Conservation (phyloP, 1,140 invertebrate species). For the Brachionus paranguensis region DNA sequence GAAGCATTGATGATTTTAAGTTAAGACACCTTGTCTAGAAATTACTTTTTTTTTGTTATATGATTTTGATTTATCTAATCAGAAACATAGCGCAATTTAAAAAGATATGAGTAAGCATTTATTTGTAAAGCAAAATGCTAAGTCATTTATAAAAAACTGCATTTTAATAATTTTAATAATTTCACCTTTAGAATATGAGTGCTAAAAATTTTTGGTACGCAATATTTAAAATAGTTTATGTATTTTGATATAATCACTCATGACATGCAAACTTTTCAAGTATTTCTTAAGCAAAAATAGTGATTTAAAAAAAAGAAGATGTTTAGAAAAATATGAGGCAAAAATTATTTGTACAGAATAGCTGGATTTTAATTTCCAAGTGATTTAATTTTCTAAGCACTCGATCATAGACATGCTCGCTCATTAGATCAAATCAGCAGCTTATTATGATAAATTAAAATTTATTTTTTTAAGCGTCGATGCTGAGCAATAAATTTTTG, state of each 20-base stretch:
- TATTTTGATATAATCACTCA: background rate
- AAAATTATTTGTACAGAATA: background rate
- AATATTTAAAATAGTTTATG: background rate
- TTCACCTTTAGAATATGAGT: background rate
- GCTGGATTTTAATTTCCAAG: background rate
- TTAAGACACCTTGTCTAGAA: no score
- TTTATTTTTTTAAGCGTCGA: background rate
- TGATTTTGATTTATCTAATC: background rate
- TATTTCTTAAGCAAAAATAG: background rate
- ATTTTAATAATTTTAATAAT: background rate
- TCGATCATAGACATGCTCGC: background rate
- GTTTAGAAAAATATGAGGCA: no score
- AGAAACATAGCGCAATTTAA: background rate
- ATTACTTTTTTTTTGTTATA: no score
- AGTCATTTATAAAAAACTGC: no score
- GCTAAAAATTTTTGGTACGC: background rate
- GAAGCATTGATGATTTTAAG: background rate
- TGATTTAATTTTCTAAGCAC: background rate
- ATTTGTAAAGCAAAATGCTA: no score
- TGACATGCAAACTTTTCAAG: background rate
- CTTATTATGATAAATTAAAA: background rate
- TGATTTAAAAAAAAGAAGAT: background rate
- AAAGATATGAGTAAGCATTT: background rate
- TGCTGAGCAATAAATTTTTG: background rate
- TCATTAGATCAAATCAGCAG: background rate